phyloP scores from a whole-genome alignment of 2,113 vertebrate species.

The Cephalopholis sonnerati region DNA sequence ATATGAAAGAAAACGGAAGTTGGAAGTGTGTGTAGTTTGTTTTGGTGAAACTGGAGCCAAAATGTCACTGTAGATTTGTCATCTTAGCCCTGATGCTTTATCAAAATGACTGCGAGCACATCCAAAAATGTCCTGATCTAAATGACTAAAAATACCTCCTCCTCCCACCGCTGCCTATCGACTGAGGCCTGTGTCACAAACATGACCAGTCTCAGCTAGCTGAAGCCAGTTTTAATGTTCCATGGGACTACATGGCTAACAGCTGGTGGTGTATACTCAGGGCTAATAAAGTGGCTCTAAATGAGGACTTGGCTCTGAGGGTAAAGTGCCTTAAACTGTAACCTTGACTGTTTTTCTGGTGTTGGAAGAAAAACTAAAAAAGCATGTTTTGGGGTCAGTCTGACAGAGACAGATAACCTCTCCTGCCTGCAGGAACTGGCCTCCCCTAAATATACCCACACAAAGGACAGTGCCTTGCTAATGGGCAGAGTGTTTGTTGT shows the following conservation, averaged over 20 bases:
- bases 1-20: not conserved
- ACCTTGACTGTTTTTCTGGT: conserved; percentile 30
- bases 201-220: conserved; percentile 38
- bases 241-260: conserved; percentile 45
- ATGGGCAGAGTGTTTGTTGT: not conserved
- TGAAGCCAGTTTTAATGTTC: conserved; percentile 49
- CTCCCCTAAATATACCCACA: not conserved
- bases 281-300: conserved; percentile 58
- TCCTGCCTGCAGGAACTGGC: too few relatives aligned
- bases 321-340: conserved; percentile 27
- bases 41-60: conserved; percentile 24
- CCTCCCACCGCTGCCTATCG: not conserved
- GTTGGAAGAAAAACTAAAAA: not conserved
- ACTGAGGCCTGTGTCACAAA: not conserved
- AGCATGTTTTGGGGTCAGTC: not conserved
- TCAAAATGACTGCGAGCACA: conserved; percentile 12
- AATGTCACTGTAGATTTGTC: conserved; percentile 50
- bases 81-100: conserved; percentile 24
- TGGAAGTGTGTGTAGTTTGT: not conserved
- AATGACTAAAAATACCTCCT: conserved; percentile 6
- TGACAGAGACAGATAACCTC: too few relatives aligned
- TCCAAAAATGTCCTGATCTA: not conserved
- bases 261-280: conserved; percentile 57
- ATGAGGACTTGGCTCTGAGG: conserved; percentile 40
- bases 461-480: not conserved